phyloP scores from a whole-genome alignment of 2,888 invertebrate species.

The Plutella xylostella region DNA sequence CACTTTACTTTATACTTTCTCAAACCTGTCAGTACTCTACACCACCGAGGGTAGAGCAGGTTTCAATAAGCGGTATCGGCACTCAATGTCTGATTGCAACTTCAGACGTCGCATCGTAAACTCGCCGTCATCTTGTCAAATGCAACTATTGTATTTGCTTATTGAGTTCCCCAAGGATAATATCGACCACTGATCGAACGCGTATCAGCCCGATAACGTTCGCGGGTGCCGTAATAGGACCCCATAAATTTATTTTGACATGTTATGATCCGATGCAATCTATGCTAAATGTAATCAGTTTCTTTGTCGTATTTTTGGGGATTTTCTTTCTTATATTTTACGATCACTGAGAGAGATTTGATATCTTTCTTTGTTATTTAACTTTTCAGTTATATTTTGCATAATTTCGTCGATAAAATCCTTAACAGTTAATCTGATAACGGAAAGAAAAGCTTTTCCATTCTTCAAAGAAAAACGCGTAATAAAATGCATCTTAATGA shows the following conservation, averaged over 20 bases:
- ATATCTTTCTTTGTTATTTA: no score
- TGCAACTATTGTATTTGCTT: conserved; percentile 9
- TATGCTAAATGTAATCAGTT: no score
- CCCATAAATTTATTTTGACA: background rate
- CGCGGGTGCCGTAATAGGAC: background rate
- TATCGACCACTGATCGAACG: background rate
- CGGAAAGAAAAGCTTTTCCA: no score
- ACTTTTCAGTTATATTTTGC: no score
- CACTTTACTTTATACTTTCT: conserved; percentile 56
- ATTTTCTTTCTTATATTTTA: no score
- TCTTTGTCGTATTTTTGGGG: no score
- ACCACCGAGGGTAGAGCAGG: conserved; percentile 35
- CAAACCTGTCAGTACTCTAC: conserved; percentile 30
- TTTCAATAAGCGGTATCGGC: conserved; percentile 59
- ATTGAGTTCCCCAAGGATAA: conserved; percentile 5
- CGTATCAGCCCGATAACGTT: no score
- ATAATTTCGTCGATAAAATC: no score
- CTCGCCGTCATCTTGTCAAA: conserved; percentile 21
- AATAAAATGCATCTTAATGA: conserved; percentile 52
- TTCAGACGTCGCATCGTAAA: conserved; percentile 40
- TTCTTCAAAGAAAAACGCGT: conserved; percentile 17
- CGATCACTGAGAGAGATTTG: no score
- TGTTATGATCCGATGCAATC: no score
- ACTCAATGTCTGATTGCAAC: conserved; percentile 41
- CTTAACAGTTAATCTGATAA: no score